Conservation (phyloP, 2,888 invertebrate species). For the Agonopterix heracliana region DNA sequence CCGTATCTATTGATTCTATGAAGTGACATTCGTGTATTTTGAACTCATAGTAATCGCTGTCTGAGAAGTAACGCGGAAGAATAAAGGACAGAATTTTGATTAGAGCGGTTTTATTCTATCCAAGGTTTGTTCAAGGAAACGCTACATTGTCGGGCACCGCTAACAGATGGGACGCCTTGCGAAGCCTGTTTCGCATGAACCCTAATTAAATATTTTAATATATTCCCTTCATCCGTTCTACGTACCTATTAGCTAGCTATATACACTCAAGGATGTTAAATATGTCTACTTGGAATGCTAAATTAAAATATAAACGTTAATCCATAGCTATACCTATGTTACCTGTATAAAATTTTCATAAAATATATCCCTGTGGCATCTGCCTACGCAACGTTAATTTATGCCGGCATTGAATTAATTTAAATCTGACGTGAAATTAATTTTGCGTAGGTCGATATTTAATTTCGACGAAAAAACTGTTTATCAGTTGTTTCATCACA, state of each 20-base stretch:
- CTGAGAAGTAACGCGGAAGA: conserved; percentile 33
- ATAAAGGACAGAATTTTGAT: conserved; percentile 54
- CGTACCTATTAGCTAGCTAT: conserved; percentile 31
- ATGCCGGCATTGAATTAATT: neutral
- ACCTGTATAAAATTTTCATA: conserved; percentile 1
- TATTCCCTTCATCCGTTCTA: conserved; percentile 51
- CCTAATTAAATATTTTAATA: conserved; percentile 69
- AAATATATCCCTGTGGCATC: neutral
- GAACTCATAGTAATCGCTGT: conserved; percentile 26
- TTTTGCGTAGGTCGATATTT: neutral
- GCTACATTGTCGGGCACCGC: conserved; percentile 41
- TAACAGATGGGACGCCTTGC: conserved; percentile 41
- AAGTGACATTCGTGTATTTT: conserved; percentile 34
- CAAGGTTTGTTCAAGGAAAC: conserved; percentile 47
- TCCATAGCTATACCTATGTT: neutral
- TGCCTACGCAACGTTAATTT: neutral
- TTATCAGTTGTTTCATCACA: neutral
- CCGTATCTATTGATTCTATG: conserved; percentile 27
- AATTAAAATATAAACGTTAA: conserved; percentile 31
- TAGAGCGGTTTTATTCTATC: conserved; percentile 47
- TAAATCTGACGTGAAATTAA: neutral
- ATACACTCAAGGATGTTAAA: neutral
- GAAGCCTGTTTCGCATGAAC: conserved; percentile 43
- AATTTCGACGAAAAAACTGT: neutral
- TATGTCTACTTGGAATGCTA: conserved; percentile 30